These are phyloP conservation scores for Megalops cyprinoides DNA, from an alignment of 2,797 vertebrate species.

Conservation along the genomic window DNA sequence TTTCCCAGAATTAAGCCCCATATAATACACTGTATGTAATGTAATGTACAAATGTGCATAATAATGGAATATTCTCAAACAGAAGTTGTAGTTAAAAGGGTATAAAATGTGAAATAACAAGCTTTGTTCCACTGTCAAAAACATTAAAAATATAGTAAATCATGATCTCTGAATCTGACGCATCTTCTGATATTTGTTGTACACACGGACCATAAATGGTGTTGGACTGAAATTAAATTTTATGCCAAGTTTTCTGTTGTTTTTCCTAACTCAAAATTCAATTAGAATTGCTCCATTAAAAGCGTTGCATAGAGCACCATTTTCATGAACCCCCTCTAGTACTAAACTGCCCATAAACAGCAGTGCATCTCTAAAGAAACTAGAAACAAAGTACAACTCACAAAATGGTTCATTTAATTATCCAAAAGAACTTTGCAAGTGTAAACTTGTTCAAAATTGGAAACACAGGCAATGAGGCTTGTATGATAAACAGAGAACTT, in stretches of 20 bases:
- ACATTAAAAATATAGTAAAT: too few relatives aligned
- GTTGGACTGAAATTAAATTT: not conserved
- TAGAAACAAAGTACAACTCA: not conserved
- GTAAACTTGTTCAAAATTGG: not conserved
- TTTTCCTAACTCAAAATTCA: not conserved
- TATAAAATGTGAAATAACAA: too few relatives aligned
- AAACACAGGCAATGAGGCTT: slow-evolving; percentile 21
- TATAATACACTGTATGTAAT: not conserved
- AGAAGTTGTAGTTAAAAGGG: too few relatives aligned
- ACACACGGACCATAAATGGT: not conserved
- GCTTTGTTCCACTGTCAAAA: too few relatives aligned
- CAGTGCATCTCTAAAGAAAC: not conserved
- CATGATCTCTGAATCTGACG: not conserved
- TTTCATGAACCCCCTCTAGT: not conserved
- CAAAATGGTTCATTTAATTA: slow-evolving; percentile 6
- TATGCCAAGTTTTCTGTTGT: not conserved
- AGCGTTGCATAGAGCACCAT: not conserved
- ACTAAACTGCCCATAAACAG: not conserved
- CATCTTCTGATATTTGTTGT: not conserved
- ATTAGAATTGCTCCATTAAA: slow-evolving; percentile 23
- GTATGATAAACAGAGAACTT: slow-evolving; percentile 10
- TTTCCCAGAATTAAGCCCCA: not conserved
- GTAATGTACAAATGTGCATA: too few relatives aligned
- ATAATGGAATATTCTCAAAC: too few relatives aligned
- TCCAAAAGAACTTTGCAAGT: slow-evolving; percentile 9